Base-by-base conservation (phyloP, 2,797 vertebrate species). In the Oreonectes daqikongensis region DNA sequence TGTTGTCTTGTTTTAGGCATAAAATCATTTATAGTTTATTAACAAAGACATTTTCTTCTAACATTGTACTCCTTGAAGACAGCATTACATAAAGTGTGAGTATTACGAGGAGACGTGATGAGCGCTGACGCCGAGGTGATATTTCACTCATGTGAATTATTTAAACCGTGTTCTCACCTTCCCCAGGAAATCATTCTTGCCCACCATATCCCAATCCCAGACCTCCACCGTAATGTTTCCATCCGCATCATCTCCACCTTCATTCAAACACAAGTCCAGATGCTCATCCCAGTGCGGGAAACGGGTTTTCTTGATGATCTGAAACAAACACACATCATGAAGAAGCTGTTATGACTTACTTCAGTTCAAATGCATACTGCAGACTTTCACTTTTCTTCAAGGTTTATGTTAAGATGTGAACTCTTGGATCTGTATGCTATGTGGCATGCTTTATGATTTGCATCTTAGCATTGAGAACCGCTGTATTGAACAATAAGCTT, bases 171-270 rank as follows among this genome's bases (percentile, higher is more conserved):
- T n/a, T 42, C 87, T 91, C 86, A 96, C 95, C 94, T 92, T 90
- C 78, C 96, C 96, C 85, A 97, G 79, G 87, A 97, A 97, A 88
- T 97, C 95, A 1, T 98, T 97, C 87, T 95, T 99, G 84, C 96
- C 96, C 91, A 97, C 95, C 91, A 96, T 94, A 87, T 98, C 96
- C 96, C 96, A 96, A 88, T 96, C 96, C 96, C 96, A 98, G 65
- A 98, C 92, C 84, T 97, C 95, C 84, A 97, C 90, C 0, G 86
- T 91, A 80, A 96, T 85, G 2, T 74, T 81, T 0, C 88, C 89
- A 28, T 90, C 87, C 0, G 87, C 87, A 15, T 77, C 70, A 4
- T 93, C 84, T 17, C 92, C 88, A 0, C 77, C 82, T 4, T 90
- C 88, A 0, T 88, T 85, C 80, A 98, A 78, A 72, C 93, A 86